These are phyloP conservation scores for Murina feae DNA, from an alignment of 2,113 vertebrate genomes.

Conservation along the genomic window DNA sequence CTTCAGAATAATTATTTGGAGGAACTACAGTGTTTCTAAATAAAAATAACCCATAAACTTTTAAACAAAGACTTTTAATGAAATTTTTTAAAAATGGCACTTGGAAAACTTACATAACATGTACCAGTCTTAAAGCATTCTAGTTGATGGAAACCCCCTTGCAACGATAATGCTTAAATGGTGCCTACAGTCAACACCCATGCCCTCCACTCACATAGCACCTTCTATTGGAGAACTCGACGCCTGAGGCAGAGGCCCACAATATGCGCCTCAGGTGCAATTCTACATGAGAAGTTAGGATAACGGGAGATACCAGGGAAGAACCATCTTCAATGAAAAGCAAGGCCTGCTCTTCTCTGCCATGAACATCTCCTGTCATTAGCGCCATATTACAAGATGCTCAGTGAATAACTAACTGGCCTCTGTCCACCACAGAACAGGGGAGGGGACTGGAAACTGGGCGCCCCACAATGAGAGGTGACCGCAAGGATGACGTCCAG, in stretches of 20 bases:
- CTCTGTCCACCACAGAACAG: not conserved
- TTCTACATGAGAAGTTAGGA: not conserved
- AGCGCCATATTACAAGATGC: not conserved
- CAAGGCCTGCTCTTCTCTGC: not conserved
- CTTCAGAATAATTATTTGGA: not conserved
- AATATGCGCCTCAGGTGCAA: not conserved
- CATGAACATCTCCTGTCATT: not conserved
- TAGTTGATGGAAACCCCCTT: not conserved
- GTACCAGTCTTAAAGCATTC: not conserved
- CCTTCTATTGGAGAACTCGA: not conserved
- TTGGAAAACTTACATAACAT: not conserved
- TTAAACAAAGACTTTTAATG: not conserved
- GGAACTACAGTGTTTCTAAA: not conserved
- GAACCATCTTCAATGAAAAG: not conserved
- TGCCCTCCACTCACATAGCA: fast-evolving
- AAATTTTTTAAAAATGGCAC: not conserved
- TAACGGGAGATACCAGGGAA: not conserved
- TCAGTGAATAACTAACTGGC: not conserved
- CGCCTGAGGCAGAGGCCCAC: not conserved
- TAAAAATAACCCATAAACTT: not conserved
- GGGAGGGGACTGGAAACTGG: not conserved
- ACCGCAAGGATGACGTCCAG: not conserved
- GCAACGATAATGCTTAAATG: not conserved
- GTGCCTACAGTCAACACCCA: not conserved
- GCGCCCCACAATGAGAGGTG: not conserved